Evolutionary conservation across 2,888 invertebrate genomes (phyloP), one percentile per base, ranked within the genome.

Genomic region (Himalopsyche kuldschensis): DNA sequence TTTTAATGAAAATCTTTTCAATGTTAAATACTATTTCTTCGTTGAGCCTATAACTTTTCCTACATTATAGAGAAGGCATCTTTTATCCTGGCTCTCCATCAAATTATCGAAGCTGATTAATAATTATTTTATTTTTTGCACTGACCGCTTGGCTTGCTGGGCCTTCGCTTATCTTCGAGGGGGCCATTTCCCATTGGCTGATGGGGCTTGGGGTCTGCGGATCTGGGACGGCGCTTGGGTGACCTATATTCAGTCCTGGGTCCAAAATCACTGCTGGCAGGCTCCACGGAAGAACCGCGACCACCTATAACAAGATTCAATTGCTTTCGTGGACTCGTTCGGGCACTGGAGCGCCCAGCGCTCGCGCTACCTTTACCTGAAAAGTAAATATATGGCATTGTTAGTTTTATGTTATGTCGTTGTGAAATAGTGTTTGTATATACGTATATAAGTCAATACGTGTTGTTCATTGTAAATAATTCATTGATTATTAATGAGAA

Each of bases 181-280:
- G 88, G 88, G 35, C 90, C 91, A 87, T 91, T 90, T 86, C 89
- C 88, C 82, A 90, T 87, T 85, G 89, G 90, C 84, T 86, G 88
- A 0, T 93, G 92, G 85, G 89, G 90, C 84, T 86, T 88, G 0
- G 93, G 92, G 87, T 93, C 92, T 55, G 94, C 93, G 24, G 94
- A 94, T 88, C 94, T 93, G 78, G 95, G 94, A 88, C 96, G 95
- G 87, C 96, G 94, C 88, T 96, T 96, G 32, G 96, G 96, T 79
- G 96, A 96, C 87, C 93, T 92, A 90, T 94, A 95, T 88, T 94
- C 94, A 27, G 69, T 69, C 27, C 69, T 24, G 80, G 92, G 89
- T n/a, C 79, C 31, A 24, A 81, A 77, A 85, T 91, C 91, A 87
- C 91, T 90, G 86, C 92, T 91, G 83, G 90, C 91, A 76, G 95